These are phyloP conservation scores for Exephanes ischioxanthus DNA, from an alignment of 2,888 invertebrate species.

Conservation along the genomic window DNA sequence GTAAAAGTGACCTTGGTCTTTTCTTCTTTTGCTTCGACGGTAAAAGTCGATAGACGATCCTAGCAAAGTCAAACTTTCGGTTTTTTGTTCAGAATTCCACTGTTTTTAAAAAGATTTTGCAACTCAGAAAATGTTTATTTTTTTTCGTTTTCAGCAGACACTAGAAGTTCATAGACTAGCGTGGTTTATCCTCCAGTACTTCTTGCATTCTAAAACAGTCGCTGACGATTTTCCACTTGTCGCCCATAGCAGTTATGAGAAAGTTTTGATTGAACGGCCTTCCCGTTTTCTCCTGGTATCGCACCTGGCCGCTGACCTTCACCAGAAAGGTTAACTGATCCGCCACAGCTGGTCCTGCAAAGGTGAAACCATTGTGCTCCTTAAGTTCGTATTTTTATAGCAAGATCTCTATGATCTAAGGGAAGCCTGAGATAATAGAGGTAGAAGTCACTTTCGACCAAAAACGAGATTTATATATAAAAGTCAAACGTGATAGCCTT, in stretches of 20 bases:
- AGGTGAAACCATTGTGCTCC: not conserved
- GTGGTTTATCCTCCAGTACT: slow-evolving; percentile 70
- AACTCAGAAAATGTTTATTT: not conserved
- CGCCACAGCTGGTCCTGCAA: slow-evolving; percentile 90
- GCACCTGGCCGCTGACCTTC: slow-evolving; percentile 93
- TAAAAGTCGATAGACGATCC: not conserved
- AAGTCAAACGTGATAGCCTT: no score
- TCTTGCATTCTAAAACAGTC: slow-evolving; percentile 94
- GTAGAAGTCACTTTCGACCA: not conserved
- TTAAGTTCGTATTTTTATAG: slow-evolving; percentile 13
- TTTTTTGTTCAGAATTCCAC: not conserved
- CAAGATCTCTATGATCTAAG: not conserved
- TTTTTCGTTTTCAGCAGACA: not conserved
- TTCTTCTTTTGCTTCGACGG: not conserved
- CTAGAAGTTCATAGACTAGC: not conserved
- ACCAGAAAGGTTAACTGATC: slow-evolving; percentile 93
- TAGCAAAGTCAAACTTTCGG: not conserved
- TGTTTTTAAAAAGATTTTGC: not conserved
- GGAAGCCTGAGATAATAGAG: not conserved
- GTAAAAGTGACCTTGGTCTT: not conserved
- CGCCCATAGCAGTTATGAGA: slow-evolving; percentile 93
- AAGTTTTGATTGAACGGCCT: slow-evolving; percentile 95
- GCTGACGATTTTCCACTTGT: slow-evolving; percentile 97
- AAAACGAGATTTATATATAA: not conserved
- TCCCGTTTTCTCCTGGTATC: slow-evolving; percentile 88